Conservation (phyloP, 2,797 vertebrate species). For the Thripadectes ignobilis region DNA sequence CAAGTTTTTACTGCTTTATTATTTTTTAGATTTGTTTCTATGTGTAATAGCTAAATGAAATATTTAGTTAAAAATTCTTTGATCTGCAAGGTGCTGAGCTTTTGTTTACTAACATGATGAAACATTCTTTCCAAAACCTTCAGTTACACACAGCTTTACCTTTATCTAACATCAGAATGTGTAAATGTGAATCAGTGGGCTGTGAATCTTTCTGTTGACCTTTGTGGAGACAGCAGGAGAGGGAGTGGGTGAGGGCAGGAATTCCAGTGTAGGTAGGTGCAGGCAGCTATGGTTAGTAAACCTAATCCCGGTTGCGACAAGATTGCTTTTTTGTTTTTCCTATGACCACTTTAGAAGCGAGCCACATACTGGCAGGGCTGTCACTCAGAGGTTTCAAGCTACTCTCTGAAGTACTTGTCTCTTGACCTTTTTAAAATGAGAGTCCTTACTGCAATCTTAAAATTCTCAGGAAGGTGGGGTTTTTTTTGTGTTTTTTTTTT, state of each 20-base stretch:
- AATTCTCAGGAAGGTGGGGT: conserved; percentile 41
- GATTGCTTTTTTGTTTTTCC: background rate
- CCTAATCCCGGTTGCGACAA: background rate
- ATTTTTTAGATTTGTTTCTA: background rate
- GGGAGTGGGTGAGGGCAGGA: background rate
- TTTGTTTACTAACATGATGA: background rate
- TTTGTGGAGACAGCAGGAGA: background rate
- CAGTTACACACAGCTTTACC: background rate
- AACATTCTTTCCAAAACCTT: background rate
- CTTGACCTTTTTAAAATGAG: background rate
- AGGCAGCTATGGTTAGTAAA: background rate
- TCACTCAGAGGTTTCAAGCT: background rate
- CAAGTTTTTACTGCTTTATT: background rate
- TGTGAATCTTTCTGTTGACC: background rate
- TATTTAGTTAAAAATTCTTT: background rate
- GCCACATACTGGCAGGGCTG: background rate
- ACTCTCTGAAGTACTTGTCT: background rate
- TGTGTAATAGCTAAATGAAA: background rate
- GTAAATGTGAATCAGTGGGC: background rate
- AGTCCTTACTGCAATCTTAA: background rate
- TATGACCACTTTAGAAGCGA: background rate
- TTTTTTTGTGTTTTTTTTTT: background rate
- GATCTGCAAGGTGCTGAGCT: conserved; percentile 14
- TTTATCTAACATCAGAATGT: background rate
- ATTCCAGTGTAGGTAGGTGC: background rate